Evolutionary conservation across 2,797 vertebrate species (phyloP), one percentile per base, ranked within the genome.

Genomic region (Bufotes viridis): DNA sequence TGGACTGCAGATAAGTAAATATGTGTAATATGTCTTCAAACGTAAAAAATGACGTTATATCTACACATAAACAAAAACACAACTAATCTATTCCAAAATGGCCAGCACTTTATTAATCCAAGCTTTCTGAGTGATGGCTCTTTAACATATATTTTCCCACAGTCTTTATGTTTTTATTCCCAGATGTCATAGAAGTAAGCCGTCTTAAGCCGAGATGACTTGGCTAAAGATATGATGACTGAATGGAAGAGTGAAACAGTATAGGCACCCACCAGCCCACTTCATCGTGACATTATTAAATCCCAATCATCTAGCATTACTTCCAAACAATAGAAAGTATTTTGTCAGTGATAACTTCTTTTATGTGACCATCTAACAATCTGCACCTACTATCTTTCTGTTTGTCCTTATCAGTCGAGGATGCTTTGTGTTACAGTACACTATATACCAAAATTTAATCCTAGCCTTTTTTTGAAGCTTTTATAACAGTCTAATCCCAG

Each of bases 191-290:
- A 65, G 84, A 84, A 84, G 76, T 22, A 42, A 57, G 34, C 72
- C 55, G 87, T 79, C 42, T 89, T 80, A 87, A 83, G 81, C 88
- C 60, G 29, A 86, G 26, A 20, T 60, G 87, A 86, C 84, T 86
- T 72, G 84, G 82, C 80, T 83, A 49, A 84, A 80, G 76, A 78
- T 82, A 80, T 57, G 78, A 79, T 87, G 74, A 79, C 80, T 80
- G 61, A 82, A 87, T 80, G 84, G 61, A 85, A 84, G 63, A 87
- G 76, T 89, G 88, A 84, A 89, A 89, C 75, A 83, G 51, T 82
- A 86, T 86, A 89, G 88, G 81, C 78, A 80, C 34, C 22, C 72
- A 34, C 12, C 8, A 51, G 79, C 24, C 65, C 70, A 53, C 58
- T 67, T 79, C 74, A 83, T 65, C 55, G 26, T 87, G 61, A 58